Conservation (phyloP, 2,797 vertebrate genomes). For the Acanthopagrus latus region DNA sequence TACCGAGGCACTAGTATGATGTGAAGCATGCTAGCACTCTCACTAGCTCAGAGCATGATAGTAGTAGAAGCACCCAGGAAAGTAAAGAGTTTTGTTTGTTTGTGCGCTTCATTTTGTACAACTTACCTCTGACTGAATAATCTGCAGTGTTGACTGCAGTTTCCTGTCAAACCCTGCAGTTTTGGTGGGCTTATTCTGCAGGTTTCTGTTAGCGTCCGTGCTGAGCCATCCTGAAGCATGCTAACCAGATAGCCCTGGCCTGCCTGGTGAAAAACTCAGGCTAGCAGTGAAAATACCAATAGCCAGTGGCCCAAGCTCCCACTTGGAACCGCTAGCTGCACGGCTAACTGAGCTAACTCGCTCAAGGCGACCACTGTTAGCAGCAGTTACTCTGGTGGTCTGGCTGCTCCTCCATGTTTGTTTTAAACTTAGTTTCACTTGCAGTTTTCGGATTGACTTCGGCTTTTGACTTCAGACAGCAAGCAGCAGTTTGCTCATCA, state of each 20-base stretch:
- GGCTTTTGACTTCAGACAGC: not conserved
- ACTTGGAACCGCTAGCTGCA: too few relatives aligned
- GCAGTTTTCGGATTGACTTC: not conserved
- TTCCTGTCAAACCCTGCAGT: not conserved
- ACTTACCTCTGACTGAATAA: constrained; percentile 1
- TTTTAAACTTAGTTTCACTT: not conserved
- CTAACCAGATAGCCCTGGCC: too few relatives aligned
- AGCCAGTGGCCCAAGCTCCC: too few relatives aligned
- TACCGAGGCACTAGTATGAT: constrained; percentile 84
- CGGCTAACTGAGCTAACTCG: too few relatives aligned
- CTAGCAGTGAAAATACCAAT: too few relatives aligned
- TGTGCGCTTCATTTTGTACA: constrained; percentile 4
- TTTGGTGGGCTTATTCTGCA: not conserved
- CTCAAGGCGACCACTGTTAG: too few relatives aligned
- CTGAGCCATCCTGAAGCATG: not conserved
- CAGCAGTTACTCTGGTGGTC: too few relatives aligned
- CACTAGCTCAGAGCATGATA: constrained; percentile 56
- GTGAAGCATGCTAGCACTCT: constrained; percentile 70
- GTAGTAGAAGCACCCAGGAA: constrained; percentile 6
- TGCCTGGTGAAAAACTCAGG: too few relatives aligned
- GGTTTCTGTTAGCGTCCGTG: not conserved
- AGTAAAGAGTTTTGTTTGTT: constrained; percentile 34
- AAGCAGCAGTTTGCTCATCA: not conserved
- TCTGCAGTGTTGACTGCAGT: not conserved
- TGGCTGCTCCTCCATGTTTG: too few relatives aligned